Evolutionary conservation across 1,140 invertebrate genomes (phyloP).

Genomic region (Ostrea denselamellosa): DNA sequence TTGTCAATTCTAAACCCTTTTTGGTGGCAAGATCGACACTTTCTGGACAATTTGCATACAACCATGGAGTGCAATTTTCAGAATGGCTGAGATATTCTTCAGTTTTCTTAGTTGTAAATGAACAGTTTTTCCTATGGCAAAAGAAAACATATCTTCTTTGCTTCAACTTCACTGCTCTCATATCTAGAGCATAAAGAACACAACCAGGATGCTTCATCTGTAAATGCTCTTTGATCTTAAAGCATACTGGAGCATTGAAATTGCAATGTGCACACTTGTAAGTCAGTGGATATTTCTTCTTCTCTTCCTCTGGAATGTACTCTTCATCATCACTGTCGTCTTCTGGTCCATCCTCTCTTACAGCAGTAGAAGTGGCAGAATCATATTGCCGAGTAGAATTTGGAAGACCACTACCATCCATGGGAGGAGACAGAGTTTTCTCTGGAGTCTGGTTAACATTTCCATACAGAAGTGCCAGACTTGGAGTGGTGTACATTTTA

Average conservation of each 20-base stretch:
- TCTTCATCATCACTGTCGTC: slow-evolving; percentile 55
- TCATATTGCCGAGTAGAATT: slow-evolving; percentile 28
- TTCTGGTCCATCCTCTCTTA: background rate
- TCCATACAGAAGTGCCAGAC: slow-evolving; percentile 45
- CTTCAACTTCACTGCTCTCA: slow-evolving; percentile 64
- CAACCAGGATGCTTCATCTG: slow-evolving; percentile 63
- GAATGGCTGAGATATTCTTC: slow-evolving; percentile 66
- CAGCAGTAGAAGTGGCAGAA: slow-evolving; percentile 1
- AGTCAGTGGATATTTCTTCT: slow-evolving; percentile 60
- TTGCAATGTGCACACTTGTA: slow-evolving; percentile 72
- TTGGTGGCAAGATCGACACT: slow-evolving; percentile 59
- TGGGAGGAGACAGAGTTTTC: background rate
- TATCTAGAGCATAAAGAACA: slow-evolving; percentile 67
- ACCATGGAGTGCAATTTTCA: slow-evolving; percentile 69
- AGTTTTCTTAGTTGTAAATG: slow-evolving; percentile 67
- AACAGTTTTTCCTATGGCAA: slow-evolving; percentile 69
- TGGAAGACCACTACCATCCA: background rate
- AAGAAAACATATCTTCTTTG: slow-evolving; percentile 69
- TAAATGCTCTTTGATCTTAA: slow-evolving; percentile 58
- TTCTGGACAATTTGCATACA: slow-evolving; percentile 55
- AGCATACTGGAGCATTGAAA: slow-evolving; percentile 62
- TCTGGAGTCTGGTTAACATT: slow-evolving; percentile 20
- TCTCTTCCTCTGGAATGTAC: slow-evolving; percentile 57
- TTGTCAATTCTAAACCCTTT: slow-evolving; percentile 68
- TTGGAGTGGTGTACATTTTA: slow-evolving; percentile 49